These are phyloP conservation scores for Drosophila ezoana DNA, from an alignment of 2,888 invertebrate genomes.

Conservation along the genomic window DNA sequence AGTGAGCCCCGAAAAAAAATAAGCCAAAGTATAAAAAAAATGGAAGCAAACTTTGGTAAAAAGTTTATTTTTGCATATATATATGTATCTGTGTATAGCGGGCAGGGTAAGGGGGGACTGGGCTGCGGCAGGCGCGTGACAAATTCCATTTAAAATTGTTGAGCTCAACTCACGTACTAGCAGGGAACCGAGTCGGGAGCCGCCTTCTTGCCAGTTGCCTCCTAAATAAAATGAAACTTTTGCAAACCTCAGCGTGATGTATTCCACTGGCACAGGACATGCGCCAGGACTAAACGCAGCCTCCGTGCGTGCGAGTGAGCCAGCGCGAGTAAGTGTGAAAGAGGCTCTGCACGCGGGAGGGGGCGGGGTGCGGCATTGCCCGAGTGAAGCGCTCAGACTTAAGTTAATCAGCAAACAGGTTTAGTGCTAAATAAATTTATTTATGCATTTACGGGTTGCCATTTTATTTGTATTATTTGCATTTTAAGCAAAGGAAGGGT, in stretches of 20 bases:
- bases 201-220: slow-evolving; percentile 43
- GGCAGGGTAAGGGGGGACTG: neutral
- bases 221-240: slow-evolving; percentile 80
- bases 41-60: slow-evolving; percentile 71
- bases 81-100: slow-evolving; percentile 10
- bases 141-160: slow-evolving; percentile 82
- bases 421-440: slow-evolving; percentile 73
- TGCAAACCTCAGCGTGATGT: slow-evolving; percentile 79
- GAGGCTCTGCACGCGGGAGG: neutral
- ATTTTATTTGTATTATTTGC: slow-evolving; percentile 48
- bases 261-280: slow-evolving; percentile 61
- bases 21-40: slow-evolving; percentile 38
- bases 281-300: slow-evolving; percentile 26
- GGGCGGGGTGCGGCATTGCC: neutral
- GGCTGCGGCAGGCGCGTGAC: slow-evolving; percentile 72
- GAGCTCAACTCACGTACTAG: slow-evolving; percentile 72
- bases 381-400: slow-evolving; percentile 59
- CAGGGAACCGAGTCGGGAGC: slow-evolving; percentile 20
- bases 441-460: slow-evolving; percentile 58
- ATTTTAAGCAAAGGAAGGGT: slow-evolving; percentile 3
- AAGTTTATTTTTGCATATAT: slow-evolving; percentile 81
- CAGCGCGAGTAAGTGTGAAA: neutral
- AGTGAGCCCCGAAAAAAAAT: slow-evolving; percentile 36
- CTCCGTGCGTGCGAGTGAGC: slow-evolving; percentile 12
- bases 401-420: slow-evolving; percentile 81